A percentile compares a stretch with the other conserved stretches of the same genome.
Evolutionary conservation across 1,140 invertebrate genomes (phyloP).

Genomic region (Scaptodrosophila lebanonensis): DNA sequence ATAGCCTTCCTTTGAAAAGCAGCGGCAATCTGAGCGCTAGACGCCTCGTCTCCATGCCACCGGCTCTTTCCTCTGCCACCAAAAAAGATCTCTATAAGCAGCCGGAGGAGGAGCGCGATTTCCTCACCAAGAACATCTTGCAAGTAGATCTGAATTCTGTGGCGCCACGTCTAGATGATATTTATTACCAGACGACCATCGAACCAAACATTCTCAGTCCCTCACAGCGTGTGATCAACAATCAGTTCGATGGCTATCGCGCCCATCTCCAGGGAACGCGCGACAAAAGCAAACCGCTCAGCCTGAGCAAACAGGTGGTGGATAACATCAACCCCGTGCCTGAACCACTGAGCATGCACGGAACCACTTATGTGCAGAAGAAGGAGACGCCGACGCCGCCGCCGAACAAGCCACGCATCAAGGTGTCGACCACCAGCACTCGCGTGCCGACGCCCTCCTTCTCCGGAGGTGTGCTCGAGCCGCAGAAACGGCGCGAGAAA

Average conservation of each 20-base stretch:
- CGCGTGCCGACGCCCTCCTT: too few relatives aligned
- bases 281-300: background rate
- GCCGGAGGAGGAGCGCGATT: background rate
- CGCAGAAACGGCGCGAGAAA: background rate
- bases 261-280: background rate
- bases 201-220: conserved; percentile 28
- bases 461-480: background rate
- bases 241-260: conserved; percentile 5
- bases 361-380: background rate
- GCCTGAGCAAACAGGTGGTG: background rate
- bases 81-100: background rate
- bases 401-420: background rate
- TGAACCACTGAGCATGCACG: too few relatives aligned
- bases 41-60: too few relatives aligned
- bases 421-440: too few relatives aligned
- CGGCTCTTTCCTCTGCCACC: too few relatives aligned
- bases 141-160: background rate
- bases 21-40: too few relatives aligned
- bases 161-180: conserved; percentile 22
- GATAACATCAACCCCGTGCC: conserved; percentile 5
- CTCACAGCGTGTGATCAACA: conserved; percentile 43
- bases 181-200: conserved; percentile 10
- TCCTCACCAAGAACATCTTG: background rate
- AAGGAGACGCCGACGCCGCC: background rate
- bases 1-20: too few relatives aligned